Evolutionary conservation across 2,888 invertebrate species (phyloP).

Genomic region (Nymphalis urticae): DNA sequence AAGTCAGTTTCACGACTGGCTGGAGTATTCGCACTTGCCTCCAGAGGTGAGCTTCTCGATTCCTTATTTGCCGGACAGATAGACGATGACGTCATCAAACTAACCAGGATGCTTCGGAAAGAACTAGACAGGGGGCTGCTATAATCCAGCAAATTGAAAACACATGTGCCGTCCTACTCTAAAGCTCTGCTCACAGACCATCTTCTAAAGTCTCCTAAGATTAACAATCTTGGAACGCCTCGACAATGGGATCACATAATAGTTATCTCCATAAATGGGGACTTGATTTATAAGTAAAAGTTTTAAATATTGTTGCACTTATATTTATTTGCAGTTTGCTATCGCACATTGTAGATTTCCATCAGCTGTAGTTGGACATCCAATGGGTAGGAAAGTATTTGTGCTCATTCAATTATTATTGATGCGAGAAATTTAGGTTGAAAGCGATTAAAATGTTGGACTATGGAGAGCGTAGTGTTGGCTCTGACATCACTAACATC

Average conservation of each 20-base stretch:
- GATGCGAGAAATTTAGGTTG: background rate
- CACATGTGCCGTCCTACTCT: constrained; percentile 63
- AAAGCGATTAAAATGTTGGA: background rate
- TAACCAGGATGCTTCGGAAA: constrained; percentile 73
- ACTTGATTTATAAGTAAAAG: constrained; percentile 53
- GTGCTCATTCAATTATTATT: background rate
- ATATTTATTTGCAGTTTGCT: constrained; percentile 35
- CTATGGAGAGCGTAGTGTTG: background rate
- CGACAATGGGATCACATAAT: constrained; percentile 30
- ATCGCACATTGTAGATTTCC: background rate
- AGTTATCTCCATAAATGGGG: constrained; percentile 76
- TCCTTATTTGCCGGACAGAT: constrained; percentile 71
- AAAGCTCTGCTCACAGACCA: constrained; percentile 45
- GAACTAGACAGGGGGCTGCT: constrained; percentile 74
- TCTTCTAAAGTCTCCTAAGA: constrained; percentile 23
- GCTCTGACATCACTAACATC: background rate
- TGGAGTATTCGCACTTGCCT: constrained; percentile 84
- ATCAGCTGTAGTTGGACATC: constrained; percentile 1
- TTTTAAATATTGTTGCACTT: constrained; percentile 33
- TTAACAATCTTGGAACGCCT: constrained; percentile 12
- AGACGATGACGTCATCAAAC: constrained; percentile 70
- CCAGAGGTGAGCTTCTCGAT: constrained; percentile 70
- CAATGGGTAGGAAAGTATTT: background rate
- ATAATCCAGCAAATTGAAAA: constrained; percentile 52
- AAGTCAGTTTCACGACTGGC: constrained; percentile 91